Base-by-base conservation (phyloP, 2,888 invertebrate species). In the Brachyopa scutellaris region DNA sequence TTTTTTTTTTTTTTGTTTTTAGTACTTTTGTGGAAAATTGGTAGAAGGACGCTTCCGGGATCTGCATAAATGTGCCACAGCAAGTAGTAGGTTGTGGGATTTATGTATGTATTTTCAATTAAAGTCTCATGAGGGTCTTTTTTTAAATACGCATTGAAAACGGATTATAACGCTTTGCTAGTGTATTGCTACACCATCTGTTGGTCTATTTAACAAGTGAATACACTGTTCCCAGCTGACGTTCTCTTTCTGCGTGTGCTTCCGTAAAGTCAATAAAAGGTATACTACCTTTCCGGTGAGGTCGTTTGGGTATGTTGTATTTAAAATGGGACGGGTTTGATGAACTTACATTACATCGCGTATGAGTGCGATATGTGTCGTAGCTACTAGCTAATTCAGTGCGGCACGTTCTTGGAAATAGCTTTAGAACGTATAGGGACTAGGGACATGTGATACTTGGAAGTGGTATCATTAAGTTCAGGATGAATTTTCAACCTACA, bases 81-180 rank as follows among this genome's bases (percentile, higher is more conserved):
- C 31, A 53, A 53, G 21, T 17, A 40, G 47, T 21, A 36, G n/a
- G 11, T 36, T 36, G 36, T 3, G 9, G 1, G 1, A 11, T 7
- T n/a, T 23, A 15, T 53, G n/a, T n/a, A n/a, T n/a, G n/a, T n/a
- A n/a, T n/a, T n/a, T n/a, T n/a, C 40, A 19, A 47, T 17, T 53
- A 47, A 59, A 73, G 53, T 42, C 66, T 73, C 78, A 78, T 73
- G 59, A 73, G 42, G 26, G 53, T 19, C 31, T 33, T 53, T 59
- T 33, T 59, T 51, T 29, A 45, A 53, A 36, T 42, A 69, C 19
- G 15, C 57, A 47, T 62, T 80, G 74, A 74, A 80, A 62, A 62
- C 55, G 74, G 74, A 80, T 80, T 74, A 80, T 67, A 57, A 26
- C 40, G 55, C 55, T 38, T 47, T 74, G 67, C 57, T 47, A 62